Evolutionary conservation across 2,797 vertebrate species (phyloP).

Genomic region (Cichlasoma orientale): DNA sequence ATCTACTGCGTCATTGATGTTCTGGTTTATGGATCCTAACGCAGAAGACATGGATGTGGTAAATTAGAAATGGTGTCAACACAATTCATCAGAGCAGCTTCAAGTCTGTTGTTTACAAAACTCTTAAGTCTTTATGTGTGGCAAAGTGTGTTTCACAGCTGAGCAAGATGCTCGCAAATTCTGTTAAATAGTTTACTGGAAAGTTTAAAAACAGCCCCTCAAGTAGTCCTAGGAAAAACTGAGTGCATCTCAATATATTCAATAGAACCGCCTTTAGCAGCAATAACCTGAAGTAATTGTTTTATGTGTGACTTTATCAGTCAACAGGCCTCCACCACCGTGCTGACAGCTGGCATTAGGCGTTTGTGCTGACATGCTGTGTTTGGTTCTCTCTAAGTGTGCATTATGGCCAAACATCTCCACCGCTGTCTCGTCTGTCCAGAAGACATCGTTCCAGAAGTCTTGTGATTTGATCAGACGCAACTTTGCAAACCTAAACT

Average conservation of each 20-base stretch:
- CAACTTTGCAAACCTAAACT: not conserved
- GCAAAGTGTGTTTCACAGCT: too few relatives aligned
- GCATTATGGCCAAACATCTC: not conserved
- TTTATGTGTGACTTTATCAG: too few relatives aligned
- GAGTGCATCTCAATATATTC: too few relatives aligned
- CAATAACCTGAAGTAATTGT: too few relatives aligned
- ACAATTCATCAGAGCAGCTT: not conserved
- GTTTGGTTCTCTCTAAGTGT: not conserved
- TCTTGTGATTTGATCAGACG: not conserved
- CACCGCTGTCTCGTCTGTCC: not conserved
- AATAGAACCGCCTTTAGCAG: too few relatives aligned
- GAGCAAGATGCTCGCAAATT: too few relatives aligned
- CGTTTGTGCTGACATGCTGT: not conserved
- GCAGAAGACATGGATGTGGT: accelerated
- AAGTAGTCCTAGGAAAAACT: too few relatives aligned
- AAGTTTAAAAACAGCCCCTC: too few relatives aligned
- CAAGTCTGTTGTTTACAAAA: not conserved
- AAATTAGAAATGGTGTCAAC: not conserved
- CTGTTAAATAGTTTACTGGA: too few relatives aligned
- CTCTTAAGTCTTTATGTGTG: too few relatives aligned
- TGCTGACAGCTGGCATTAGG: not conserved
- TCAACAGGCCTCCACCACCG: not conserved
- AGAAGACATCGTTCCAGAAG: not conserved
- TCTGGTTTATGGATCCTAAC: not conserved
- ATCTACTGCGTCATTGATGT: not conserved